Percentiles rank a stretch among this genome's conserved stretches.
These are phyloP conservation scores for Schizothorax lantsangensis DNA, from an alignment of 2,797 vertebrate species.

Conservation along the genomic window DNA sequence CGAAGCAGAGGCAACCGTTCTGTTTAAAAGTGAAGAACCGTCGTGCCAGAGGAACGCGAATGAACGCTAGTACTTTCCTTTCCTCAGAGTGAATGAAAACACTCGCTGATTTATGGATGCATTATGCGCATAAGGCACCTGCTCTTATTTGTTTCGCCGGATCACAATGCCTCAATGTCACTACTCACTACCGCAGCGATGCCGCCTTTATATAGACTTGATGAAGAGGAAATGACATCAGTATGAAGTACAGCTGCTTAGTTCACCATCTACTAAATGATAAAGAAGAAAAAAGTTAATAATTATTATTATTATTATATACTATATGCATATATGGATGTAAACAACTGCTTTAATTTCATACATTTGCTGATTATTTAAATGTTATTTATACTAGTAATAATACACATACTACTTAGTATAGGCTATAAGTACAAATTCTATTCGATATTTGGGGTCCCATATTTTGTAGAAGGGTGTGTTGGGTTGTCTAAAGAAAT, in stretches of 20 bases:
- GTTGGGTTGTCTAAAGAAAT: too few species aligned
- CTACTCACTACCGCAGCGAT: slow-evolving; percentile 55
- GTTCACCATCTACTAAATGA: not conserved
- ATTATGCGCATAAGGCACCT: slow-evolving; percentile 66
- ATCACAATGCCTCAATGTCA: slow-evolving; percentile 45
- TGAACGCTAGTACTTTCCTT: slow-evolving; percentile 15
- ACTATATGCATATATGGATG: not conserved
- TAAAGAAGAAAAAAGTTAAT: not conserved
- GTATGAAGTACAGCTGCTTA: slow-evolving; percentile 12
- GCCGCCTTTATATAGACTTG: slow-evolving; percentile 61
- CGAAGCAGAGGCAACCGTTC: slow-evolving; percentile 61
- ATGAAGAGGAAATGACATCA: slow-evolving; percentile 78
- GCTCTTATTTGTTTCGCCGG: slow-evolving; percentile 66
- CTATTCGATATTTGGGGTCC: not conserved
- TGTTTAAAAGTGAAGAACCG: slow-evolving; percentile 59
- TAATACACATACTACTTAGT: not conserved
- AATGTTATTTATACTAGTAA: not conserved
- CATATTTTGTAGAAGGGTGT: not conserved
- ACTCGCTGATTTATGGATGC: slow-evolving; percentile 61
- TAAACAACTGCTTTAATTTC: not conserved
- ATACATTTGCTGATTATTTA: not conserved
- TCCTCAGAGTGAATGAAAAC: not conserved
- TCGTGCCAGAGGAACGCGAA: slow-evolving; percentile 43
- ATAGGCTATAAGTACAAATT: not conserved
- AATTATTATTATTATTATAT: not conserved